Percentiles rank a stretch among this genome's conserved stretches.
Conservation (phyloP, 2,797 vertebrate species). For the Hoplostethus atlanticus region DNA sequence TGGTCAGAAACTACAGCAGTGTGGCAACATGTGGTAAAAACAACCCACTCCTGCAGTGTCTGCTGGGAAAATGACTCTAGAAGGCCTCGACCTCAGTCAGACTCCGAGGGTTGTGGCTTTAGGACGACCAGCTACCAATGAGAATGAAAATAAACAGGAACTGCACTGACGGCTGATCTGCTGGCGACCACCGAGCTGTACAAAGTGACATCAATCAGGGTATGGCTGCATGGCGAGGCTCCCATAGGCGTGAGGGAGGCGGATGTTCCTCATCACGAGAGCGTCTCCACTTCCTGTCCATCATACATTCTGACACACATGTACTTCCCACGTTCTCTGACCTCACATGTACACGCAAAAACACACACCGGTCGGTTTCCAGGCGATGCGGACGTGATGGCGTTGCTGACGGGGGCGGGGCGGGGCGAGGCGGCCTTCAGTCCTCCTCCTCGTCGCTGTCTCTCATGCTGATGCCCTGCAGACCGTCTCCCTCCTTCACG, state of each 20-base stretch:
- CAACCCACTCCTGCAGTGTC: not conserved
- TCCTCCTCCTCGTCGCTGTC: constrained; percentile 96
- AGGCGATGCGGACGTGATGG: too few relatives aligned
- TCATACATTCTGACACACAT: constrained; percentile 48
- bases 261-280: too few relatives aligned
- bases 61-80: not conserved
- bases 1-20: too few relatives aligned
- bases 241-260: constrained; percentile 16
- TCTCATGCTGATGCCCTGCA: constrained; percentile 96
- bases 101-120: not conserved
- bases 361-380: too few relatives aligned
- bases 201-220: constrained; percentile 70
- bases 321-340: not conserved
- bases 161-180: not conserved
- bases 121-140: not conserved
- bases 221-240: constrained; percentile 47
- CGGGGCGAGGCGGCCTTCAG: constrained; percentile 55
- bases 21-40: not conserved
- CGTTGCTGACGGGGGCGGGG: not conserved
- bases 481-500: constrained; percentile 88
- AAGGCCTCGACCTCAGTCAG: too few relatives aligned
- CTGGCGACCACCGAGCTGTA: constrained; percentile 38
- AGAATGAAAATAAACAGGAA: not conserved
- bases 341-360: too few relatives aligned
- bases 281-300: constrained; percentile 13